Conservation (phyloP, 2,888 invertebrate genomes). For the Alloscopus bannaensis region DNA sequence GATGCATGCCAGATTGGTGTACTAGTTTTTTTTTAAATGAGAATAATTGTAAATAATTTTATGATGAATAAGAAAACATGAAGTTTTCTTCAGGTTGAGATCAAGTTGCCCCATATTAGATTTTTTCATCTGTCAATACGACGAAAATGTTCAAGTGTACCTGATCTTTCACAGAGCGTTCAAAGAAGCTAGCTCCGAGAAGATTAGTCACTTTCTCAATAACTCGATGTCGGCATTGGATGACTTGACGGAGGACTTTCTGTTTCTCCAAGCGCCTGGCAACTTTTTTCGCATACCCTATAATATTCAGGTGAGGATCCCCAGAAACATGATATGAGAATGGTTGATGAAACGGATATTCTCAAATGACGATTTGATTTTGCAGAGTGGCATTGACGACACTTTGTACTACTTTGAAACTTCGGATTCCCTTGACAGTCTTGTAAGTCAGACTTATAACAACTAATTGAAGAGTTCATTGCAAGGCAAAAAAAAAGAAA, state of each 20-base stretch:
- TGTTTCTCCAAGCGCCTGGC: conserved; percentile 61
- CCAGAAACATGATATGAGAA: background rate
- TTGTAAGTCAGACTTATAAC: conserved; percentile 13
- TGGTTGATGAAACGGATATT: too few relatives aligned
- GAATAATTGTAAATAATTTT: too few relatives aligned
- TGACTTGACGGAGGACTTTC: conserved; percentile 66
- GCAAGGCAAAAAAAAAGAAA: background rate
- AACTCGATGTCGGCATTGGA: conserved; percentile 66
- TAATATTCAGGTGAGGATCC: conserved; percentile 53
- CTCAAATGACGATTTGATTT: too few relatives aligned
- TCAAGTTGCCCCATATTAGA: too few relatives aligned
- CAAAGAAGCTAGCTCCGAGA: conserved; percentile 45
- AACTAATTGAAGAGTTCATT: background rate
- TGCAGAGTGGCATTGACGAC: conserved; percentile 66
- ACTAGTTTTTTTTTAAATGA: too few relatives aligned
- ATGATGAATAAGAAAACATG: too few relatives aligned
- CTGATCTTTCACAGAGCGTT: conserved; percentile 64
- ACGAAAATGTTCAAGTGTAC: background rate
- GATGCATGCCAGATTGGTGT: too few relatives aligned
- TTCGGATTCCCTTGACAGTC: conserved; percentile 47
- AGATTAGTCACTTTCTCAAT: conserved; percentile 65
- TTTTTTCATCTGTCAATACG: too few relatives aligned
- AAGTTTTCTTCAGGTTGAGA: too few relatives aligned
- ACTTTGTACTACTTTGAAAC: conserved; percentile 67
- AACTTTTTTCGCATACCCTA: conserved; percentile 64